Percentiles rank a stretch among this genome's conserved stretches.
Evolutionary conservation across 30 jellyfish, hydroid and myxozoan species (phyloP).

Genomic region (Catostylus mosaicus): DNA sequence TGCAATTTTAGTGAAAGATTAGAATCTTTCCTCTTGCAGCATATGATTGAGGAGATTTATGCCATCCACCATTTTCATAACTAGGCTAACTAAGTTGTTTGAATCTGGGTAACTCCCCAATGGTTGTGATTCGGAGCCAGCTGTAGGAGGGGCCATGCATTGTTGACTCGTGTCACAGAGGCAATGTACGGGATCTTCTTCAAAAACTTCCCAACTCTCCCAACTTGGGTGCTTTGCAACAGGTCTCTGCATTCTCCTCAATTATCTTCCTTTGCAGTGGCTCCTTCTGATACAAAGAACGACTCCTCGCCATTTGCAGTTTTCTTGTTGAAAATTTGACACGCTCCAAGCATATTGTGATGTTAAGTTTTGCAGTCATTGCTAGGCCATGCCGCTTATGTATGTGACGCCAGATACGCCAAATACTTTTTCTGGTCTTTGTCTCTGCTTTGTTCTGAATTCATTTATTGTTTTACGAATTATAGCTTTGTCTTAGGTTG

Average conservation of each 20-base stretch:
- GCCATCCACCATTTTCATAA: slow-evolving; percentile 22
- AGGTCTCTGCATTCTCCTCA: background rate
- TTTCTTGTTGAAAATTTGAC: slow-evolving; percentile 18
- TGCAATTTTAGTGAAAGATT: too few species aligned
- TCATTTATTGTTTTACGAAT: background rate
- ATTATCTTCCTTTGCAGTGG: slow-evolving; percentile 1
- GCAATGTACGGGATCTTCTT: background rate
- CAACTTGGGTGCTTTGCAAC: slow-evolving; percentile 17
- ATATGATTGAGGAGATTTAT: slow-evolving; percentile 3
- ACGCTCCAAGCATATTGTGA: slow-evolving; percentile 26
- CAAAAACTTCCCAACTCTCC: slow-evolving; percentile 2
- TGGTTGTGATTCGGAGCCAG: slow-evolving; percentile 16
- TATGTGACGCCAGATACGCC: background rate
- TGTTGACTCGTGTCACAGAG: slow-evolving; percentile 17
- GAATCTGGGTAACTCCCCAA: slow-evolving; percentile 22
- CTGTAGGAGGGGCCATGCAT: slow-evolving; percentile 13
- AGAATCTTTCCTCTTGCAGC: too few species aligned
- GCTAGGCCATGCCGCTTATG: slow-evolving; percentile 25
- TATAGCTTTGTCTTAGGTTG: slow-evolving; percentile 12
- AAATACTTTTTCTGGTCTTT: slow-evolving; percentile 5
- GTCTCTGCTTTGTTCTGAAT: background rate
- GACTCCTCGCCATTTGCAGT: slow-evolving; percentile 15
- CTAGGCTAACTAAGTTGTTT: slow-evolving; percentile 9
- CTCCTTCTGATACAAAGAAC: background rate
- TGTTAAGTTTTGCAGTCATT: slow-evolving; percentile 10